Evolutionary conservation across 2,888 invertebrate species (phyloP), one percentile per base, ranked within the genome.

Genomic region (Limnephilus auricula): DNA sequence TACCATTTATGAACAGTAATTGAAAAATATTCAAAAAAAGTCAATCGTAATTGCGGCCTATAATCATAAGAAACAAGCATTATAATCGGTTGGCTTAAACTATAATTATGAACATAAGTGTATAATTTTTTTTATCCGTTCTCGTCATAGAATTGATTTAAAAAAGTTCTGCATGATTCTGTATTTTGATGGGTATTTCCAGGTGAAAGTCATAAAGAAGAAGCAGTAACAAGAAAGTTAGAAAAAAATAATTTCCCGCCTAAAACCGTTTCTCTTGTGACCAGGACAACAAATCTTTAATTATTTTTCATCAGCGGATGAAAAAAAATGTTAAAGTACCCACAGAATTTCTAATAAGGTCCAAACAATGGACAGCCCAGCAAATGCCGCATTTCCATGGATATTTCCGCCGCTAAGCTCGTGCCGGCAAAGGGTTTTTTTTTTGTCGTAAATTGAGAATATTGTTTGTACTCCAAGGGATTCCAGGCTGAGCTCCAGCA

Each of bases 321-420:
- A 9, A 65, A 65, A 65, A 25, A n/a, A n/a, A 65, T 40, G 45
- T 10, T 40, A 30, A 30, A 40, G 30, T 40, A 85, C n/a, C 12
- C 85, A 30, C 40, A n/a, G 40, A 85, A 85, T 40, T 85, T 40
- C 40, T 40, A 85, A 85, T 40, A 40, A 15, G n/a, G 85, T 30
- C 34, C 5, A 45, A 34, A 85, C 34, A 85, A 80, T 80, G 80
- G 32, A 32, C 32, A 80, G 80, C 80, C 80, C 31, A 65, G 65
- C 65, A 65, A 65, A 65, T n/a, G 65, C 65, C 25, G 25, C 25
- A 65, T 65, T 65, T 65, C 65, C 80, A 80, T 31, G 80, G 30
- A 32, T 80, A 80, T 32, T 80, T 31, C 80, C 80, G 32, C 31
- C 32, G 30, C 80, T 80, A 80, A 80, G 30, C 32, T 32, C 15